Percentiles rank a stretch among this genome's conserved stretches.
Evolutionary conservation across 2,888 invertebrate species (phyloP).

Genomic region (Calliphora vomitoria): DNA sequence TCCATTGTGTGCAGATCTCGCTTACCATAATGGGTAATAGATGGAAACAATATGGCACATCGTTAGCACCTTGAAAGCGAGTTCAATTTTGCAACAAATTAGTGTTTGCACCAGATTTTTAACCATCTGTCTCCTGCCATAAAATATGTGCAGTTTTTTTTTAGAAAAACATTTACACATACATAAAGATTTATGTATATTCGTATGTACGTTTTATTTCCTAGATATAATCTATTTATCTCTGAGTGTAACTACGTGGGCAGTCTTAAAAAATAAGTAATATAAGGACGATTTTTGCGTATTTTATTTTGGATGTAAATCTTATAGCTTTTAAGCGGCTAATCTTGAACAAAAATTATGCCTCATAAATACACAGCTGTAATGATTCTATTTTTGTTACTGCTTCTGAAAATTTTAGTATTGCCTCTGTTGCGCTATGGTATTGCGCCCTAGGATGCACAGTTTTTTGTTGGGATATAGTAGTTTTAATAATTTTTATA

Average conservation of each 20-base stretch:
- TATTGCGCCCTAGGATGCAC: no score
- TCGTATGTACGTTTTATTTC: constrained; percentile 11
- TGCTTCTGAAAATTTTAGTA: no score
- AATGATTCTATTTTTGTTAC: no score
- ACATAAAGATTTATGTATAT: constrained; percentile 3
- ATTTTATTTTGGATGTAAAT: no score
- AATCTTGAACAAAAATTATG: no score
- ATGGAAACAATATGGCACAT: constrained; percentile 56
- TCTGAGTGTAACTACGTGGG: constrained; percentile 8
- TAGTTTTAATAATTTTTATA: no score
- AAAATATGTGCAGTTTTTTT: constrained; percentile 20
- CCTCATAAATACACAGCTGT: no score
- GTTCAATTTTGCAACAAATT: constrained; percentile 65
- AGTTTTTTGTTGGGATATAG: no score
- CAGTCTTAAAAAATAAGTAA: background rate
- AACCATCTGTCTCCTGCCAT: constrained; percentile 59
- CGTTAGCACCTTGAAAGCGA: constrained; percentile 64
- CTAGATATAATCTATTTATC: constrained; percentile 49
- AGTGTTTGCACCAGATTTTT: constrained; percentile 57
- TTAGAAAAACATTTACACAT: background rate
- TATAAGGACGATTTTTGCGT: no score
- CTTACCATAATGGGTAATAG: constrained; percentile 37
- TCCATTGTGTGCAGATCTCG: constrained; percentile 63
- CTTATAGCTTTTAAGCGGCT: no score
- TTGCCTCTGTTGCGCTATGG: no score